Conservation (phyloP, 92 coral and sea anemone species). For the Siderastrea siderea region DNA sequence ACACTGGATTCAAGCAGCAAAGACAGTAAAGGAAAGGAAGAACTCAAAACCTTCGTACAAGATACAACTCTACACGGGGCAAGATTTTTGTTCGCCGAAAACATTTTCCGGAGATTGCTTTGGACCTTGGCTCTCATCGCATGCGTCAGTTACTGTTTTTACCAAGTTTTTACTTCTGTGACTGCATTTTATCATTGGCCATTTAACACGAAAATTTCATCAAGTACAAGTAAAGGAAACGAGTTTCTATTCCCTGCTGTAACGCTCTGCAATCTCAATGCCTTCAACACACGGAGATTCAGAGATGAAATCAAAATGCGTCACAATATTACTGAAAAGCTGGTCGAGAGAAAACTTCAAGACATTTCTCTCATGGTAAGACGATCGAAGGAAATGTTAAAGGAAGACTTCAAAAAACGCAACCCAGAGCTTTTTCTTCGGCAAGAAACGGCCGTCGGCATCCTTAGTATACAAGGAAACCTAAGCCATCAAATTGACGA, state of each 20-base stretch:
- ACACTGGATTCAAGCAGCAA: background rate
- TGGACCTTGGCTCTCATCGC: constrained; percentile 7
- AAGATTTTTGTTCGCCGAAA: constrained; percentile 7
- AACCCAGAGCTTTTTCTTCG: constrained; percentile 20
- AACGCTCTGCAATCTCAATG: background rate
- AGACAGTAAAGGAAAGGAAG: background rate
- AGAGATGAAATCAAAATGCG: background rate
- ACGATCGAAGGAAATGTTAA: background rate
- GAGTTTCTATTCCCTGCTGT: background rate
- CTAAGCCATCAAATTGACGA: constrained; percentile 59
- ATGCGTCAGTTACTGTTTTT: background rate
- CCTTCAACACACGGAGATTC: background rate
- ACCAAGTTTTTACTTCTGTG: constrained; percentile 2
- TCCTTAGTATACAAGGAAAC: background rate
- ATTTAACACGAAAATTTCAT: constrained; percentile 19
- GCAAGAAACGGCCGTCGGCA: background rate
- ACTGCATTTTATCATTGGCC: background rate
- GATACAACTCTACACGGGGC: constrained; percentile 23
- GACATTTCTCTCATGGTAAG: background rate
- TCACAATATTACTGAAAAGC: background rate
- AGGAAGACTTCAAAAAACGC: background rate
- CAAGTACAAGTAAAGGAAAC: background rate
- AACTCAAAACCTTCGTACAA: background rate
- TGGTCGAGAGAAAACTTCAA: background rate
- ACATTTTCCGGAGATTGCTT: background rate